A percentile compares a stretch with the other conserved stretches of the same genome.
phyloP scores from a whole-genome alignment of 2,888 invertebrate species.

The Luperina testacea region DNA sequence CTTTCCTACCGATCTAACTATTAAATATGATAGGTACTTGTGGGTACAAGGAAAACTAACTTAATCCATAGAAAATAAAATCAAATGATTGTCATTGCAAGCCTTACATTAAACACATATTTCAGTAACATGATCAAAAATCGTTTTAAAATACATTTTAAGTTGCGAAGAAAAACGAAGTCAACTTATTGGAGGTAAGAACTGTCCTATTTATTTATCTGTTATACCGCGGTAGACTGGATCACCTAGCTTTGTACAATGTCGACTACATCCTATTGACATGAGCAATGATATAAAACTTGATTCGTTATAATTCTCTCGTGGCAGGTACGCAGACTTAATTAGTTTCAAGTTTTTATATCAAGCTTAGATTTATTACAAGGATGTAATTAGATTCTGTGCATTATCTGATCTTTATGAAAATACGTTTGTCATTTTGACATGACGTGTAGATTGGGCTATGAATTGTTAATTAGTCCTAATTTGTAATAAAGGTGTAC shows the following conservation, averaged over 20 bases:
- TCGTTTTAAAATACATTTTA: conserved; percentile 35
- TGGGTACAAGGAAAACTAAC: conserved; percentile 22
- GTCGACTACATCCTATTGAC: conserved; percentile 42
- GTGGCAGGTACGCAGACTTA: conserved; percentile 42
- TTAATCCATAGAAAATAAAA: conserved; percentile 2
- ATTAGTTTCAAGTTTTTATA: conserved; percentile 44
- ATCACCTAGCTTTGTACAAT: conserved; percentile 44
- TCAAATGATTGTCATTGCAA: conserved; percentile 5
- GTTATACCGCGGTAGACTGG: conserved; percentile 34
- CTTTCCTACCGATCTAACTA: neutral
- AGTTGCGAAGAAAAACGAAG: conserved; percentile 42
- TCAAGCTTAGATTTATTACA: conserved; percentile 24
- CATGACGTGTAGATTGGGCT: neutral
- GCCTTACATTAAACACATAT: neutral
- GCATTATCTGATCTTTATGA: neutral
- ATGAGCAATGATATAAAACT: conserved; percentile 16
- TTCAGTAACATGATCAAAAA: conserved; percentile 44
- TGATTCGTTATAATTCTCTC: conserved; percentile 15
- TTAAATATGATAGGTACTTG: neutral
- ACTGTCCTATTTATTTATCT: conserved; percentile 17
- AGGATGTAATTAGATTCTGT: conserved; percentile 9
- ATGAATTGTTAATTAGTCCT: neutral
- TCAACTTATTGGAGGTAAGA: conserved; percentile 59
- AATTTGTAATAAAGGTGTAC: neutral
- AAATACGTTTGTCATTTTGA: conserved; percentile 5